A percentile compares a stretch with the other conserved stretches of the same genome.
phyloP scores from a whole-genome alignment of 2,797 vertebrate species.

The Luscinia luscinia region DNA sequence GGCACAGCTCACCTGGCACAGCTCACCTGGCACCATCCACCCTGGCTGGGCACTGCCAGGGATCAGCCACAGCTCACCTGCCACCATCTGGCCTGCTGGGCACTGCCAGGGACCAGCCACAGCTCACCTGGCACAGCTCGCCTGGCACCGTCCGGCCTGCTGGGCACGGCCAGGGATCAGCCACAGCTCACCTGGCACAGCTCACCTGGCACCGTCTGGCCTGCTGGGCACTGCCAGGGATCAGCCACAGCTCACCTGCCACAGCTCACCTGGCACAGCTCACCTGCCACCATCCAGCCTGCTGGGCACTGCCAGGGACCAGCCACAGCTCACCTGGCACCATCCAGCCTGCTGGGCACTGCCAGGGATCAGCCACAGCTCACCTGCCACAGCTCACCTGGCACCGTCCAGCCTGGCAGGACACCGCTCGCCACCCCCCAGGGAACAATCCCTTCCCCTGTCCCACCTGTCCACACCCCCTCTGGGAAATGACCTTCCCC shows the following conservation, averaged over 20 bases:
- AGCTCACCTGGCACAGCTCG: background rate
- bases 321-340: background rate
- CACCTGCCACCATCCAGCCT: accelerated
- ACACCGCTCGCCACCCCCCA: accelerated
- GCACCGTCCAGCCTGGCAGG: accelerated
- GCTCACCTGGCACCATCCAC: accelerated
- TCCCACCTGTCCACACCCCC: background rate
- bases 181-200: background rate
- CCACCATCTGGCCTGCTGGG: accelerated
- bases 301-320: background rate
- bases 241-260: background rate
- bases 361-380: background rate
- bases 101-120: background rate
- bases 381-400: too few relatives aligned
- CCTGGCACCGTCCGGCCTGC: accelerated
- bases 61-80: background rate
- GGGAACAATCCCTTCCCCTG: background rate
- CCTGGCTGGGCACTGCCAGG: background rate
- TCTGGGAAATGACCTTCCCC: background rate
- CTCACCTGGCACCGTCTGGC: too few relatives aligned
- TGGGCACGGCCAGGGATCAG: background rate
- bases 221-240: background rate
- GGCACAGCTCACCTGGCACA: too few relatives aligned
- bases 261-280: too few relatives aligned
- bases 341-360: accelerated